Evolutionary conservation across 2,113 vertebrate genomes (phyloP).

Genomic region (Oreochromis niloticus): DNA sequence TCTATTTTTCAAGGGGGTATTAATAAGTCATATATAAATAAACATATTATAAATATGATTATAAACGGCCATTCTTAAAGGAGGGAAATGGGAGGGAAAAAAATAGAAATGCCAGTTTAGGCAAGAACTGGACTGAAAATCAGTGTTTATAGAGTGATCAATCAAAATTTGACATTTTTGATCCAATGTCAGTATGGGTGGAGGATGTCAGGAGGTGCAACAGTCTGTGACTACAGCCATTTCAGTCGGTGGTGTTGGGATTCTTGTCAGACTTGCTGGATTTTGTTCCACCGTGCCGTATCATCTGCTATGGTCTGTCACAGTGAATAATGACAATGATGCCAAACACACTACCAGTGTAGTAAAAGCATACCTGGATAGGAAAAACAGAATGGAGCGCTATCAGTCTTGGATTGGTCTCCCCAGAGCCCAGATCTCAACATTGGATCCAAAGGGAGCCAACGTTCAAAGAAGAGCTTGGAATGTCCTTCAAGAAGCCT

Average conservation of each 20-base stretch:
- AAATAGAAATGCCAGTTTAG: too few species aligned
- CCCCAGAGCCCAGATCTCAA: neutral
- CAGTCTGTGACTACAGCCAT: neutral
- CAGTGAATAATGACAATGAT: neutral
- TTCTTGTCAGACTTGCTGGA: neutral
- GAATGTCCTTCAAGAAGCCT: neutral
- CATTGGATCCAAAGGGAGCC: neutral
- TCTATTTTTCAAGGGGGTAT: neutral
- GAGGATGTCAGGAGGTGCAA: neutral
- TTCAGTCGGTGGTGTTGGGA: neutral
- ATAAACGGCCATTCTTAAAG: neutral
- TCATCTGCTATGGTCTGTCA: neutral
- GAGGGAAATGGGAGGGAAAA: accelerated
- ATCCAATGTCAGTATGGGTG: neutral
- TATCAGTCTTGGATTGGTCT: neutral
- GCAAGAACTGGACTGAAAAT: neutral
- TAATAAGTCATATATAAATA: neutral
- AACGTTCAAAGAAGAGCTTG: neutral
- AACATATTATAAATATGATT: neutral
- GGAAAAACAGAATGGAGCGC: neutral
- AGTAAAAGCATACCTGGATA: neutral
- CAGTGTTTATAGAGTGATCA: neutral
- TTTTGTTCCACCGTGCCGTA: neutral
- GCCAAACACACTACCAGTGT: neutral
- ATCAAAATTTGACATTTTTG: neutral